Base-by-base conservation (phyloP, 2,113 vertebrate species). In the Clinocottus analis region DNA sequence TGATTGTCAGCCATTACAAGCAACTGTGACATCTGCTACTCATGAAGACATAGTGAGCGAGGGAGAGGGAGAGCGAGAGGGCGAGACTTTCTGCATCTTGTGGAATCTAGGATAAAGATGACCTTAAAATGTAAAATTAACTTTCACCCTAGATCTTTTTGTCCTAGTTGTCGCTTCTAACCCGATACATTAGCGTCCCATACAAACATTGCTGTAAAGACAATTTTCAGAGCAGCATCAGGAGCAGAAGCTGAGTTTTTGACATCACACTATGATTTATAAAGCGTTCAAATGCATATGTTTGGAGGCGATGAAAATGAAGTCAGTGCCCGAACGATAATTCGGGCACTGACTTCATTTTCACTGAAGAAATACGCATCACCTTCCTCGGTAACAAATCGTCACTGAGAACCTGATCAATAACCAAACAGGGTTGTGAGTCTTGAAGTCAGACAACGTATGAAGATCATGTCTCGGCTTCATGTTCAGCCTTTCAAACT, bases 1-100 rank as follows among this genome's bases (percentile, higher is more conserved):
- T 88, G 87, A 92, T 88, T 89, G 82, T 92, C 85, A 75, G 77
- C 60, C 80, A 74, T 83, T 86, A 81, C 35, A 8, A 65, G 65
- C 45, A 49, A 72, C 75, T 53, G 66, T 82, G 79, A 89, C 89
- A 89, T 82, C 82, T 89, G 85, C 78, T 78, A 4, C 80, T 79
- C 49, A 37, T 0, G 37, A 10, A 29, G 19, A 33, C 5, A 39
- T 8, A 33, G 5, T 29, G 7, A 55, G n/a, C 8, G 11, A 31
- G 27, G 29, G 6, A 29, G 13, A 25, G 6, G 31, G 13, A 56
- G 23, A 23, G 12, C 27, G 39, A 39, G 16, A 13, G 35, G 17
- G n/a, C n/a, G n/a, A n/a, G n/a, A n/a, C 35, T 45, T 19, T 72
- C 35, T 62, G 41, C 17, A 43, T 43, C 41, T 43, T 43, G 41